A percentile compares a stretch with the other conserved stretches of the same genome.
Evolutionary conservation across 2,113 vertebrate species (phyloP).

Genomic region (Oncorhynchus tshawytscha): DNA sequence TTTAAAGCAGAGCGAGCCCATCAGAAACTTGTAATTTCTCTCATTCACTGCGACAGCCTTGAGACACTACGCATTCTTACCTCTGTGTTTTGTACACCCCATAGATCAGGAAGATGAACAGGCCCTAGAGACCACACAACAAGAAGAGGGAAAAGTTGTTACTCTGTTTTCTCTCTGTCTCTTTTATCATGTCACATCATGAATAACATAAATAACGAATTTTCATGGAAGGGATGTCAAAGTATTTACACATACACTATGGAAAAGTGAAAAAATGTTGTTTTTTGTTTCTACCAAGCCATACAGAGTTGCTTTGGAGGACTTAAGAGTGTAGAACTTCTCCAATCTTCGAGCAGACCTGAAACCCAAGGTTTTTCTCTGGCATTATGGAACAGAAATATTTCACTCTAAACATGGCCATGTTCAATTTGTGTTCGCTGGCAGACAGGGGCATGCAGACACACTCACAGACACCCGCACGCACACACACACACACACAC

Average conservation of each 20-base stretch:
- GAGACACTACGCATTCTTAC: conserved; percentile 97
- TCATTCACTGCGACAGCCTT: conserved; percentile 99
- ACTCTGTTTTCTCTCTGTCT: conserved; percentile 57
- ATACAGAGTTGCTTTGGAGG: not conserved
- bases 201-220: too few species aligned
- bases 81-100: conserved; percentile 97
- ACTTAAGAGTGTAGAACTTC: conserved; percentile 36
- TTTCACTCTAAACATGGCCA: conserved; percentile 42
- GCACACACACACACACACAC: too few species aligned
- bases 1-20: conserved; percentile 86
- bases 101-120: conserved; percentile 99
- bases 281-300: too few species aligned
- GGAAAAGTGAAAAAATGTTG: not conserved
- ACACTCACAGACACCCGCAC: not conserved
- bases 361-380: conserved; percentile 58
- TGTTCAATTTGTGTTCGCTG: conserved; percentile 36
- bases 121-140: conserved; percentile 76
- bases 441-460: conserved; percentile 15
- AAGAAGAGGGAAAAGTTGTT: conserved; percentile 63
- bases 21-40: conserved; percentile 99
- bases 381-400: conserved; percentile 44
- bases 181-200: not conserved
- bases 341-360: conserved; percentile 37
- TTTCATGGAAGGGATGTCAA: not conserved
- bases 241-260: not conserved